phyloP scores from a whole-genome alignment of 2,797 vertebrate genomes.

The Arremon brunneinucha region DNA sequence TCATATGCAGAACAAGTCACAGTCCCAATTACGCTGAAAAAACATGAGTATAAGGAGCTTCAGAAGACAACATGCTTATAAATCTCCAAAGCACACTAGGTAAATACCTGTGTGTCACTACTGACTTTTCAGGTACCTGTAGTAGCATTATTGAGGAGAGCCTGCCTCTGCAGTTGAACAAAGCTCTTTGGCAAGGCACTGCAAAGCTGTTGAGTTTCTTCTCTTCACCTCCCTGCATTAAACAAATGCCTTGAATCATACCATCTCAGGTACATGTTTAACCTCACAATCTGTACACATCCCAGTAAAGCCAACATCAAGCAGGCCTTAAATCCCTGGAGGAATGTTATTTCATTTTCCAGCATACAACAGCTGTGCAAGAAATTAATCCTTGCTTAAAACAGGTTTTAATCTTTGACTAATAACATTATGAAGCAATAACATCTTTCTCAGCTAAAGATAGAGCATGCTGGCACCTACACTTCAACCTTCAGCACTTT shows the following conservation, averaged over 20 bases:
- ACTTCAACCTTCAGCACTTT: not conserved
- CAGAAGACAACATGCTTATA: not conserved
- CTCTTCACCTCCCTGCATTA: not conserved
- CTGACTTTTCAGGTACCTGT: not conserved
- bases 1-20: not conserved
- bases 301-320: not conserved
- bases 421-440: not conserved
- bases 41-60: not conserved
- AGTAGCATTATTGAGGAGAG: not conserved
- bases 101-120: not conserved
- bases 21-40: not conserved
- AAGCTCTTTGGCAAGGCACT: not conserved
- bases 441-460: not conserved
- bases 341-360: not conserved
- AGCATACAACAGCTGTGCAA: not conserved
- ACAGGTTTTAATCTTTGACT: not conserved
- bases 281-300: not conserved
- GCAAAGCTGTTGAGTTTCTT: not conserved
- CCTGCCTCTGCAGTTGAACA: not conserved
- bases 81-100: not conserved
- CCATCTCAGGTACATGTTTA: rapidly evolving
- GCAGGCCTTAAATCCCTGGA: not conserved
- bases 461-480: not conserved
- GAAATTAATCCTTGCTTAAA: not conserved
- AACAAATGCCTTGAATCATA: not conserved